These are phyloP conservation scores for Microctenopoma steveboyesi DNA, from an alignment of 2,797 vertebrate species.

Conservation along the genomic window DNA sequence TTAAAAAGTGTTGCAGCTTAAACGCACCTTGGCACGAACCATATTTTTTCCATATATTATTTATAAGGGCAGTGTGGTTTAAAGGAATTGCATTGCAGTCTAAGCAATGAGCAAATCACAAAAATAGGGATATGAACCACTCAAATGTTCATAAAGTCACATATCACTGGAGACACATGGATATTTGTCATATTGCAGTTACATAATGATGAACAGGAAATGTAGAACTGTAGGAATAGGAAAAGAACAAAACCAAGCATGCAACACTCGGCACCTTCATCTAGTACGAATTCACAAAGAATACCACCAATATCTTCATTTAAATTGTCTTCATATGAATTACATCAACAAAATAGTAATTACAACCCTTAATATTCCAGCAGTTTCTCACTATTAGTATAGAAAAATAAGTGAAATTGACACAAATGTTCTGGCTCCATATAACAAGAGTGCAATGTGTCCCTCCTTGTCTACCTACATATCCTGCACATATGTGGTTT, in stretches of 20 bases:
- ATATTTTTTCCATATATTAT: constrained; percentile 33
- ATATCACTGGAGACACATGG: constrained; percentile 49
- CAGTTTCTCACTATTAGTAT: constrained; percentile 72
- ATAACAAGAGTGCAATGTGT: constrained; percentile 52
- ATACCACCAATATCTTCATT: constrained; percentile 69
- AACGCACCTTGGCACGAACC: constrained; percentile 79
- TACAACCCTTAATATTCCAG: constrained; percentile 74
- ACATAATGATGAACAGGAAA: constrained; percentile 38
- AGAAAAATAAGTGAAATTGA: constrained; percentile 80
- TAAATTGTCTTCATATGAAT: constrained; percentile 73
- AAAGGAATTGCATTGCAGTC: constrained; percentile 67
- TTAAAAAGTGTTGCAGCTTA: constrained; percentile 70
- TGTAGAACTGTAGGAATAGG: constrained; percentile 15
- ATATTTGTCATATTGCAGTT: constrained; percentile 61
- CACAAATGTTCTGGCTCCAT: constrained; percentile 72
- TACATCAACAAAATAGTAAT: constrained; percentile 66
- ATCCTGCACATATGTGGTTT: constrained; percentile 60
- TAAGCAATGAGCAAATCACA: constrained; percentile 66
- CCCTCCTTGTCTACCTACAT: constrained; percentile 57
- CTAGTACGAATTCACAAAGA: constrained; percentile 68
- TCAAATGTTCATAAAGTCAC: constrained; percentile 54
- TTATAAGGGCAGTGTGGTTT: constrained; percentile 76
- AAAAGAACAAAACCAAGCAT: constrained; percentile 68
- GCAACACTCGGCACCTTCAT: constrained; percentile 77
- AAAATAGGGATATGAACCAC: constrained; percentile 57